Conservation (phyloP, 2,113 vertebrate genomes). For the Heptranchias perlo region DNA sequence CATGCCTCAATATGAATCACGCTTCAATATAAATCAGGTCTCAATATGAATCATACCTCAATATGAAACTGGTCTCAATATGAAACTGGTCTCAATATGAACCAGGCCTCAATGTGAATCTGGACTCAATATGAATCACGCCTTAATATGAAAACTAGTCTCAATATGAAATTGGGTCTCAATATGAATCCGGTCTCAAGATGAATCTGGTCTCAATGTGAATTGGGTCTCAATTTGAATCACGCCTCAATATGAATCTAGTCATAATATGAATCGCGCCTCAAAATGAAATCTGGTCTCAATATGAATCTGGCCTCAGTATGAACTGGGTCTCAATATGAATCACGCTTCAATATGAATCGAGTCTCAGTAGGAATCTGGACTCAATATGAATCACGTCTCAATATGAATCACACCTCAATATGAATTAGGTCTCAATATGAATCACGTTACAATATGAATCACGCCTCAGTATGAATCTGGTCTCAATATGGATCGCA, state of each 20-base stretch:
- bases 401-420: background rate
- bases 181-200: too few species aligned
- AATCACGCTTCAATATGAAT: background rate
- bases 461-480: background rate
- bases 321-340: background rate
- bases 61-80: background rate
- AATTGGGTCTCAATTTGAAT: background rate
- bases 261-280: background rate
- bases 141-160: background rate
- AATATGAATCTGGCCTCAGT: too few species aligned
- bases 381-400: too few species aligned
- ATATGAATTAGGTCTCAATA: background rate
- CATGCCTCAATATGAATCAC: background rate
- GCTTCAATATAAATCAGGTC: background rate
- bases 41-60: background rate
- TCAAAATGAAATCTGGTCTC: too few species aligned
- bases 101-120: too few species aligned
- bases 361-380: background rate
- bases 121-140: background rate
- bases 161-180: too few species aligned
- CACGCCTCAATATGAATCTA: background rate
- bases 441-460: too few species aligned
- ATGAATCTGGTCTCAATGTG: too few species aligned
- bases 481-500: too few species aligned
- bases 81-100: too few species aligned